Evolutionary conservation across 2,113 vertebrate genomes (phyloP).

Genomic region (Syrrhaptes paradoxus): DNA sequence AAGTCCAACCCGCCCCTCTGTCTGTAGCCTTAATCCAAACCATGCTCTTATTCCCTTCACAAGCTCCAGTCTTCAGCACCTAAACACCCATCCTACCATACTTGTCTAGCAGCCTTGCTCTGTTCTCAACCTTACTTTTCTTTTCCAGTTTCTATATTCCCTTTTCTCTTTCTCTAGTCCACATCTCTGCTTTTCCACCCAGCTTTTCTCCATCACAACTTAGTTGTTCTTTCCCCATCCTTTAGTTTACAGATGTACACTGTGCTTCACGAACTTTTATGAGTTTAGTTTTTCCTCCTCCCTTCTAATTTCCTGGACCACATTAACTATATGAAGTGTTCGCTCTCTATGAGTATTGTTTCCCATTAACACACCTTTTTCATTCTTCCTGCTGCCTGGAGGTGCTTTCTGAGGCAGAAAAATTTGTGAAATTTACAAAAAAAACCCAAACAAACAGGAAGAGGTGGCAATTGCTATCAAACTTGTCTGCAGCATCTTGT

Average conservation of each 20-base stretch:
- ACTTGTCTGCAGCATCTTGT: background rate
- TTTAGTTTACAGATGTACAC: background rate
- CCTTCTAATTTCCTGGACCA: background rate
- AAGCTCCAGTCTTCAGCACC: background rate
- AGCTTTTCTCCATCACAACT: background rate
- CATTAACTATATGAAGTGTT: background rate
- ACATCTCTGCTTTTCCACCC: background rate
- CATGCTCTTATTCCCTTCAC: accelerated
- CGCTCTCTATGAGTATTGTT: background rate
- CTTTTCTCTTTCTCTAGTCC: background rate
- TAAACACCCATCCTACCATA: accelerated
- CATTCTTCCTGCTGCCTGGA: background rate
- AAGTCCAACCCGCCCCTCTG: background rate
- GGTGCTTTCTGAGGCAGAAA: background rate
- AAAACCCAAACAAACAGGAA: background rate
- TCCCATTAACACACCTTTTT: background rate
- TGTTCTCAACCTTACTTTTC: background rate
- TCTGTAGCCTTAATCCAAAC: background rate
- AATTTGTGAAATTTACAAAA: background rate
- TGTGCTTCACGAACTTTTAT: background rate
- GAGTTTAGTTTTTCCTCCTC: background rate
- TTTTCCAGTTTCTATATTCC: background rate
- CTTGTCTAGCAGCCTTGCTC: background rate
- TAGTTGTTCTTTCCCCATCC: accelerated
- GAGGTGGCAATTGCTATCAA: background rate